Evolutionary conservation across 64 coral and sea anemone species (phyloP).

Genomic region (Exaiptasia diaphana): DNA sequence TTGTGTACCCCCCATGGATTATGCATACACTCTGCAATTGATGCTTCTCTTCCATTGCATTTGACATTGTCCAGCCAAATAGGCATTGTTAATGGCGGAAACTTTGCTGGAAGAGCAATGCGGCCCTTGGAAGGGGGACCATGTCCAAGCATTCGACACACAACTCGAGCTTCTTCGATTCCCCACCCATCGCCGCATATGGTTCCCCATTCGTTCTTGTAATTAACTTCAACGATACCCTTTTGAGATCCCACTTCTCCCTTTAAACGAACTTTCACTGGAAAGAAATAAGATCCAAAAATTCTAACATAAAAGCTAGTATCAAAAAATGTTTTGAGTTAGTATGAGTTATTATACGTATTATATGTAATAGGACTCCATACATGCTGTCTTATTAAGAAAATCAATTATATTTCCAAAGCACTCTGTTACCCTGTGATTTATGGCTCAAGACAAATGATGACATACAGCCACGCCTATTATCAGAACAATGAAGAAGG

Average conservation of each 20-base stretch:
- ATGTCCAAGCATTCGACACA: neutral
- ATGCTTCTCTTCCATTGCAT: neutral
- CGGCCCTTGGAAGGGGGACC: neutral
- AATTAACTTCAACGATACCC: neutral
- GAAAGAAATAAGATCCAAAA: neutral
- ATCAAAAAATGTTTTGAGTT: no score
- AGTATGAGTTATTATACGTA: no score
- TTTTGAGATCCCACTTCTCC: neutral
- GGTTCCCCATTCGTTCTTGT: neutral
- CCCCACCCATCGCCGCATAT: neutral
- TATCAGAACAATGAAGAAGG: no score
- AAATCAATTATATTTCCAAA: no score
- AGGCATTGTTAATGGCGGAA: neutral
- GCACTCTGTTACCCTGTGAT: no score
- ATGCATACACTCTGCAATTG: neutral
- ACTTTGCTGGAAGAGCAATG: neutral
- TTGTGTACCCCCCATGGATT: neutral
- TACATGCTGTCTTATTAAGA: no score
- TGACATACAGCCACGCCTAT: no score
- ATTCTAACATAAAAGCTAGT: no score
- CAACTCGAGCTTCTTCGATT: neutral
- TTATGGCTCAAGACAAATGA: no score
- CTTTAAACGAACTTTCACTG: neutral
- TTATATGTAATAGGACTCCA: no score
- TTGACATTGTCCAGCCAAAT: conserved; percentile 4